phyloP scores from a whole-genome alignment of 2,888 invertebrate species.

The Epinotia demarniana region DNA sequence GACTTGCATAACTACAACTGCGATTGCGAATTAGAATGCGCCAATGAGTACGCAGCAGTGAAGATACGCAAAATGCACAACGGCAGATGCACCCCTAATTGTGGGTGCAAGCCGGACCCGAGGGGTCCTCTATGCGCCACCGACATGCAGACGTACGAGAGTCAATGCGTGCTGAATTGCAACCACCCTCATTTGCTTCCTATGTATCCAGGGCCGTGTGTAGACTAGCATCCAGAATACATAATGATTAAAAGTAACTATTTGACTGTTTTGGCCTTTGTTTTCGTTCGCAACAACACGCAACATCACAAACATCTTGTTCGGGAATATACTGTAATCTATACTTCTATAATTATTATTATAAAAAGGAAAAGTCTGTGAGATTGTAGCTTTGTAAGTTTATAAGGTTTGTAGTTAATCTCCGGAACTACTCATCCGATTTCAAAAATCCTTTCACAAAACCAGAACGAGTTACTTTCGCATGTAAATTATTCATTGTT shows the following conservation, averaged over 20 bases:
- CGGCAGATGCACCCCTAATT: not conserved
- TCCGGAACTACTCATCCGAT: too few species aligned
- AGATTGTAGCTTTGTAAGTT: too few species aligned
- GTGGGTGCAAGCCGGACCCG: conserved; percentile 5
- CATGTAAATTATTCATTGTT: too few species aligned
- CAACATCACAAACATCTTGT: too few species aligned
- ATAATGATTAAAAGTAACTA: not conserved
- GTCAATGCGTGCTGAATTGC: conserved; percentile 5
- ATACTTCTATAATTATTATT: too few species aligned
- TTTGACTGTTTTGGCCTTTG: not conserved
- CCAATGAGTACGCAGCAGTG: not conserved
- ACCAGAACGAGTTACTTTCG: too few species aligned
- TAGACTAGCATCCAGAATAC: not conserved
- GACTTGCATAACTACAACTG: conserved; percentile 13
- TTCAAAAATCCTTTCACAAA: too few species aligned
- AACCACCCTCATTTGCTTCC: conserved; percentile 17
- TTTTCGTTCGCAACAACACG: not conserved
- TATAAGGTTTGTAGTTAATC: too few species aligned
- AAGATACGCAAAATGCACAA: conserved; percentile 6
- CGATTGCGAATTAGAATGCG: conserved; percentile 2
- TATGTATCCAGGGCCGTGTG: conserved; percentile 5
- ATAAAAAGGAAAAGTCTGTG: too few species aligned
- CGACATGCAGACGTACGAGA: conserved; percentile 13
- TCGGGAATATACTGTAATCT: too few species aligned
- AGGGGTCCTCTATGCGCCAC: conserved; percentile 10